phyloP scores from a whole-genome alignment of 1,140 invertebrate species.

The Palaemon carinicauda region DNA sequence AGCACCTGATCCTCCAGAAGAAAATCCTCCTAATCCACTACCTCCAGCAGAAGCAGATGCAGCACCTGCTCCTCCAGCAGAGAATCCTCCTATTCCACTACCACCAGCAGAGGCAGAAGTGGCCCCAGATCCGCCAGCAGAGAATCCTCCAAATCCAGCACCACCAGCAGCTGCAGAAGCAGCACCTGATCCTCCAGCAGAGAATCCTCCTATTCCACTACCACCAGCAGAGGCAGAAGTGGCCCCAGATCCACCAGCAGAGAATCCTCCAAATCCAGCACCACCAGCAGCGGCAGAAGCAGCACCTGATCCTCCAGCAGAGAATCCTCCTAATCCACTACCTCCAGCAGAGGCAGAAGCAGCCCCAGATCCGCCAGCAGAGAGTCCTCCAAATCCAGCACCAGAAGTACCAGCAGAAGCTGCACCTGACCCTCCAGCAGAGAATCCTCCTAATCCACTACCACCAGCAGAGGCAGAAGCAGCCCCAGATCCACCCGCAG shows the following conservation, averaged over 20 bases:
- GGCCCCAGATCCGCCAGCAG: neutral
- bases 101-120: neutral
- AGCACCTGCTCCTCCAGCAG: neutral
- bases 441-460: no score
- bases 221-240: neutral
- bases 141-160: neutral
- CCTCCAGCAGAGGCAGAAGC: no score
- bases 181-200: neutral
- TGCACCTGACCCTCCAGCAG: no score
- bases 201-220: neutral
- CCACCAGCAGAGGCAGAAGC: no score
- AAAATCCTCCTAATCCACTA: neutral
- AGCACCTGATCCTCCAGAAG: neutral
- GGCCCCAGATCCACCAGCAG: neutral
- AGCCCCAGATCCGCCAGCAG: no score
- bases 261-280: neutral
- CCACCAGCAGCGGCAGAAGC: no score
- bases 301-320: no score
- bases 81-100: neutral
- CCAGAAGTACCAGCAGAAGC: no score
- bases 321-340: no score
- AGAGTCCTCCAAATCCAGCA: no score
- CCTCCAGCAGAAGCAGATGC: neutral
- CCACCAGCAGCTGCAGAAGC: neutral
- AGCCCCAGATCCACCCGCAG: no score